A percentile compares a stretch with the other conserved stretches of the same genome.
These are phyloP conservation scores for Synanthedon tipuliformis DNA, from an alignment of 2,888 invertebrate species.

Conservation along the genomic window DNA sequence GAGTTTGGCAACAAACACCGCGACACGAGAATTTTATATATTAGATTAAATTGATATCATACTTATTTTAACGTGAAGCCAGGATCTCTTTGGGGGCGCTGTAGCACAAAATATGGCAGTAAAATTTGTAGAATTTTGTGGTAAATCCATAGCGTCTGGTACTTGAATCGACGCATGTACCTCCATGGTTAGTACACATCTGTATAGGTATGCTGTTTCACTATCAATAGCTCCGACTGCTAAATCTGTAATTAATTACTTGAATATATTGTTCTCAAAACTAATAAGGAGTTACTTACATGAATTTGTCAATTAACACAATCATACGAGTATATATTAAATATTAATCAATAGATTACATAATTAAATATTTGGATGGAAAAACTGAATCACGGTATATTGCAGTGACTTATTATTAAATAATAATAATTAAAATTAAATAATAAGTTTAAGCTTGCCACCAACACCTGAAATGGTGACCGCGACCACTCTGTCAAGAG, in stretches of 20 bases:
- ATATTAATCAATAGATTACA: too few relatives aligned
- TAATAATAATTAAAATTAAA: too few relatives aligned
- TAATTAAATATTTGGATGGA: too few relatives aligned
- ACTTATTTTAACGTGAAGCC: constrained; percentile 38
- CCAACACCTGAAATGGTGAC: too few relatives aligned
- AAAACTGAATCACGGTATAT: too few relatives aligned
- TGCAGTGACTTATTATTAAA: too few relatives aligned
- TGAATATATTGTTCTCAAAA: background rate
- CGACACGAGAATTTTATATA: too few relatives aligned
- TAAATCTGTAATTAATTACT: constrained; percentile 54
- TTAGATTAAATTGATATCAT: background rate
- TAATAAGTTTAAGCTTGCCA: too few relatives aligned
- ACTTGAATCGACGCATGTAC: constrained; percentile 35
- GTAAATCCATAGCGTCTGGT: constrained; percentile 44
- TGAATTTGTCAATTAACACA: background rate
- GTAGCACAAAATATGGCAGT: constrained; percentile 45
- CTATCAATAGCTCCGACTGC: constrained; percentile 72
- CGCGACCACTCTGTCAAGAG: too few relatives aligned
- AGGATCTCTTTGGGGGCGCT: constrained; percentile 21
- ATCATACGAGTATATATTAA: too few relatives aligned
- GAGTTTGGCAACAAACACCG: too few relatives aligned
- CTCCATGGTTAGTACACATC: constrained; percentile 46
- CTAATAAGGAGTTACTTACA: background rate
- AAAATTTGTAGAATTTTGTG: constrained; percentile 44
- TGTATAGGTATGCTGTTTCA: constrained; percentile 64